Evolutionary conservation across 2,888 invertebrate species (phyloP).

Genomic region (Caenorhabditis sp.): DNA sequence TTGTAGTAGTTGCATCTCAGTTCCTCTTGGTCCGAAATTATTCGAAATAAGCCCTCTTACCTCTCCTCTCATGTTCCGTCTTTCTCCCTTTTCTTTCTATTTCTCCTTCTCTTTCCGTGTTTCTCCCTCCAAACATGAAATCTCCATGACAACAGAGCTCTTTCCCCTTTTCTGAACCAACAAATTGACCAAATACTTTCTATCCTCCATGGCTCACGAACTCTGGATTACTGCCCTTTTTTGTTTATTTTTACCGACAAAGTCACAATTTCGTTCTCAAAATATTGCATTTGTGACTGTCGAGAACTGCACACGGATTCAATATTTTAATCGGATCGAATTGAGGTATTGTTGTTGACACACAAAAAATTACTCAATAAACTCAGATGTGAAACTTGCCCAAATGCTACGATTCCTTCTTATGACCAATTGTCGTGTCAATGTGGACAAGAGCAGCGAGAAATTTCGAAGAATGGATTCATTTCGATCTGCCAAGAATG

Average conservation of each 20-base stretch:
- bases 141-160: conserved; percentile 52
- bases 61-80: background rate
- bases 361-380: background rate
- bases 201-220: background rate
- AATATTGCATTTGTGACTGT: conserved; percentile 29
- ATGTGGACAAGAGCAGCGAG: conserved; percentile 16
- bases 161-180: background rate
- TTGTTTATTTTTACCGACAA: background rate
- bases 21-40: background rate
- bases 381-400: conserved; percentile 60
- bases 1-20: too few species aligned
- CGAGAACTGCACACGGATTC: conserved; percentile 45
- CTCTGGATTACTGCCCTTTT: background rate
- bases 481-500: conserved; percentile 44
- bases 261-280: conserved; percentile 24
- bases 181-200: background rate
- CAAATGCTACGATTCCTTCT: conserved; percentile 59
- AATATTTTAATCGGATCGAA: conserved; percentile 55
- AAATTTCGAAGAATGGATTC: conserved; percentile 26
- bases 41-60: background rate
- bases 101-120: background rate
- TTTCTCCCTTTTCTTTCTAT: background rate
- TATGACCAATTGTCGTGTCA: conserved; percentile 21
- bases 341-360: conserved; percentile 36
- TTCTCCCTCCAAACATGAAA: background rate